These are phyloP conservation scores for Leucosticte australis DNA, from an alignment of 2,113 vertebrate genomes.

Conservation along the genomic window DNA sequence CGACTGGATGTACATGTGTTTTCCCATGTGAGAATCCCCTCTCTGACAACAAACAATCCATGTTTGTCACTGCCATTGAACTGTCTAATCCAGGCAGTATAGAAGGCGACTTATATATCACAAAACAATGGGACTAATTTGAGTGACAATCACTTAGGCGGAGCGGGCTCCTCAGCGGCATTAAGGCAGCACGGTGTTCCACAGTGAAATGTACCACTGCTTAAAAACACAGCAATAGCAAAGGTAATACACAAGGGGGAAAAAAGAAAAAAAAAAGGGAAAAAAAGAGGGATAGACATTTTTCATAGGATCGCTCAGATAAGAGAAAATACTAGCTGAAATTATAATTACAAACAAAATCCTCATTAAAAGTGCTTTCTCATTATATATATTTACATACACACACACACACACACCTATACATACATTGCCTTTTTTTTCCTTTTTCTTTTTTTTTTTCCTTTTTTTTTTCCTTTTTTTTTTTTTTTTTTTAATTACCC, in stretches of 20 bases:
- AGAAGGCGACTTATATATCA: constrained; percentile 4
- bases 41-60: background rate
- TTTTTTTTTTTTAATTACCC: fast-evolving
- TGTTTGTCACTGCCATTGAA: constrained; percentile 9
- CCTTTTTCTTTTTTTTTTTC: background rate
- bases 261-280: fast-evolving
- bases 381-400: background rate
- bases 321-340: background rate
- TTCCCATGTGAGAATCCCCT: background rate
- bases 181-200: background rate
- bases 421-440: background rate
- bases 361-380: background rate
- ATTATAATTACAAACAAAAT: background rate
- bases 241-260: fast-evolving
- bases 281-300: background rate
- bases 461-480: no score
- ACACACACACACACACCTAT: background rate
- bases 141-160: constrained; percentile 19
- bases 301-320: background rate
- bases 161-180: background rate
- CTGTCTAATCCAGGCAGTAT: constrained; percentile 26
- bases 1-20: background rate
- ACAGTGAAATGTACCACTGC: background rate
- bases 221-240: background rate
- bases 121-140: constrained; percentile 38